Base-by-base conservation (phyloP, 2,113 vertebrate genomes). In the Tyto alba region DNA sequence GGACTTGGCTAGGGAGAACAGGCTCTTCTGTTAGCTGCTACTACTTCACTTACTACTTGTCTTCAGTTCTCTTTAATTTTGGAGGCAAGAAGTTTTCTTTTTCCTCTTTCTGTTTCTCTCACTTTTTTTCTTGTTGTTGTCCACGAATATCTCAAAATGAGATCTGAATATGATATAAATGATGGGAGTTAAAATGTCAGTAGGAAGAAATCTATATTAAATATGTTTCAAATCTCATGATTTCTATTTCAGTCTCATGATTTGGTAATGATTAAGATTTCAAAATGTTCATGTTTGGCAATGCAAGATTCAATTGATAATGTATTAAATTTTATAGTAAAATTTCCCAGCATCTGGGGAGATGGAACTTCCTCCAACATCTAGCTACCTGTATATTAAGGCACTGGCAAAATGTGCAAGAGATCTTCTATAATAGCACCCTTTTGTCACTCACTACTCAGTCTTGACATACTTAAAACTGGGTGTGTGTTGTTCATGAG, bases 71-170 rank as follows among this genome's bases (percentile, higher is more conserved):
- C 22, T 67, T 11, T 57, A 50, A 45, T 55, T 67, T 22, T 89
- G 38, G 16, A 48, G 36, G 5, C 27, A 72, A 47, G 19, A 78
- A 32, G 4, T 2, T 77, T 84, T n/a, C 10, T 69, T 72, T 34
- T 1, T 10, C 5, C 13, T 3, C 6, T 11, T 3, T 29, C 6
- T 19, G 2, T 32, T 66, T 82, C 23, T 71, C 27, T 36, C 5
- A 5, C 5, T 40, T n/a, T 50, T 77, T 25, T 27, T 1, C 8
- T 45, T 80, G 4, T 83, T 76, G 7, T 64, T 77, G 22, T 41
- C 38, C 18, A 10, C 45, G 23, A 78, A 48, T 50, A 64, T 52
- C 36, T 83, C 36, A 48, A 89, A 88, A 90, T 43, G 48, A 78
- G 10, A 45, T 43, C 6, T 72, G 52, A 89, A 85, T 34, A 5